Base-by-base conservation (phyloP, 2,797 vertebrate species). In the Megaceryle alcyon region DNA sequence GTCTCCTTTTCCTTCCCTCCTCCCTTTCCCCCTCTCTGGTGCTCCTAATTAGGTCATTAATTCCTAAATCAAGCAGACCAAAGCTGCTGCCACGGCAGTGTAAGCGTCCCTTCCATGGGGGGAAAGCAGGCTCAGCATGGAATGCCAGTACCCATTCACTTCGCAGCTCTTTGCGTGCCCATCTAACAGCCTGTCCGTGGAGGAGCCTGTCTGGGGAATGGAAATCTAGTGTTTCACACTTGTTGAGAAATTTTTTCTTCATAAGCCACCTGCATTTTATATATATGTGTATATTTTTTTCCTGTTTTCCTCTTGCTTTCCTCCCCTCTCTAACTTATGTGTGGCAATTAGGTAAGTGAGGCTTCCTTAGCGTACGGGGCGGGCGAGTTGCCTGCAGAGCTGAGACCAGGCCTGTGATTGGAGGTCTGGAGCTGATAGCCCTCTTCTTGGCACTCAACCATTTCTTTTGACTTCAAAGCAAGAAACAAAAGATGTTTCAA, bases 401-500 rank as follows among this genome's bases (percentile, higher is more conserved):
- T 21, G 54, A 87, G 81, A 57, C 83, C 31, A 15, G 70, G 59
- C 44, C 48, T 81, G 51, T 90, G 92, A 95, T 94, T 81, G 87
- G 82, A 79, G 75, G 63, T 72, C 51, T 90, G 94, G 94, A 91
- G 90, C 68, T 87, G 88, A 96, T 86, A 94, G 54, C 70, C 69
- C 86, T 79, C 91, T 92, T 65, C 96, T 89, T 95, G 86, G 91
- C 68, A 70, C 86, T 88, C 82, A 85, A 73, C 92, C 84, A 91
- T 86, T 94, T 90, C 94, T 93, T 94, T 85, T 93, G 92, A 87
- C 95, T 97, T 97, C 82, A 97, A 97, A 97, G 96, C 84, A 97
- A 97, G 93, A 97, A 96, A 98, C 94, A 98, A 97, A 97, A 96
- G 93, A 94, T 88, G 78, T 97, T 96, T 98, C 97, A 98, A 97